These are phyloP conservation scores for Neodon shergylaensis DNA, from an alignment of 2,113 vertebrate species.

Conservation along the genomic window DNA sequence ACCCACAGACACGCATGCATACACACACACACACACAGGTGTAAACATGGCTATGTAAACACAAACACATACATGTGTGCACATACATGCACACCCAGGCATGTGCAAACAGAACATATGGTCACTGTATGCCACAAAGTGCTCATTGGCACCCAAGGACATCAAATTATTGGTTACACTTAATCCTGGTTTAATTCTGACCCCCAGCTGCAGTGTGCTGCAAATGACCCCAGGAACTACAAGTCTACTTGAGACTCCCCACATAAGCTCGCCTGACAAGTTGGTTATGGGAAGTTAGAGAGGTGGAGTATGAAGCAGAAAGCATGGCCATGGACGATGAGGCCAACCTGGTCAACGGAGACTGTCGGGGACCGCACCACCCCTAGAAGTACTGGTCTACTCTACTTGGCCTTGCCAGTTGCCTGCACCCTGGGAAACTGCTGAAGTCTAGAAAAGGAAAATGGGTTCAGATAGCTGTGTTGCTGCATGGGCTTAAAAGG, in stretches of 20 bases:
- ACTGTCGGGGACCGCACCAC: rapidly evolving
- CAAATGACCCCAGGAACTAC: not conserved
- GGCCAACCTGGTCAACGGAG: not conserved
- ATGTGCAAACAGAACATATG: not conserved
- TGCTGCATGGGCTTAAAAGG: rapidly evolving
- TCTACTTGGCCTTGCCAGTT: rapidly evolving
- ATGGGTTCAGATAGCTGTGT: rapidly evolving
- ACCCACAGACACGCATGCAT: not conserved
- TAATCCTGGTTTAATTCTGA: not conserved
- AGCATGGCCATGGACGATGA: not conserved
- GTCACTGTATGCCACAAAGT: not conserved
- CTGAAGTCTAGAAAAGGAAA: rapidly evolving
- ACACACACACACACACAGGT: no score
- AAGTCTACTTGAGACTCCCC: not conserved
- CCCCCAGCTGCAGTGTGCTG: rapidly evolving
- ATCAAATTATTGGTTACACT: no score
- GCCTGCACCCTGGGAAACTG: rapidly evolving
- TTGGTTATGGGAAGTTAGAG: no score
- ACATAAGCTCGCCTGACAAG: rapidly evolving
- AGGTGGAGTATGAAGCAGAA: not conserved
- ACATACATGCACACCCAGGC: not conserved
- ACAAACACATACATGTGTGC: no score
- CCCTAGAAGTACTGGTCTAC: not conserved
- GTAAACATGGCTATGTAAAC: not conserved
- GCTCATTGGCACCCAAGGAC: not conserved